Evolutionary conservation across 1,140 invertebrate genomes (phyloP).

Genomic region (Pseudomyrmex pallidus): DNA sequence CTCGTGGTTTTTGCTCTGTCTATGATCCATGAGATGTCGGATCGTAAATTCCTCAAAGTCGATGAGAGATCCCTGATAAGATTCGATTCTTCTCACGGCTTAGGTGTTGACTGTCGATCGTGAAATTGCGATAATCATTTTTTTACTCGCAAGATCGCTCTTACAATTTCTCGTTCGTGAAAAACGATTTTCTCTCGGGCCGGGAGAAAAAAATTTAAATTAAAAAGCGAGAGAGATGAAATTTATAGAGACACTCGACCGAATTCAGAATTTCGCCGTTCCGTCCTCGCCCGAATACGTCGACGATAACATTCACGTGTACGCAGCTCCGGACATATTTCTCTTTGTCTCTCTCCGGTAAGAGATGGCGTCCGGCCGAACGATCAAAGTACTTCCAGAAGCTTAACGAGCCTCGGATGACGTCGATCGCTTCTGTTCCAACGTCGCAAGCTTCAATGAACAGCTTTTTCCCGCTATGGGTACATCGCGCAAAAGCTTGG

Average conservation of each 20-base stretch:
- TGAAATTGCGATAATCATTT: background rate
- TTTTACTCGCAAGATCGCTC: background rate
- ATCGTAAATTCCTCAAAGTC: constrained; percentile 1
- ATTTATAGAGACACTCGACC: background rate
- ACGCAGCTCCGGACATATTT: constrained; percentile 52
- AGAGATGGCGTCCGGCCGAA: constrained; percentile 77
- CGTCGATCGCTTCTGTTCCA: constrained; percentile 78
- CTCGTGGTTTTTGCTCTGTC: constrained; percentile 7
- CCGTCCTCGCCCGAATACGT: constrained; percentile 22
- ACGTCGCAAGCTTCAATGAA: constrained; percentile 76
- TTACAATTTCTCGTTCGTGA: background rate
- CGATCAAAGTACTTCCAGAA: constrained; percentile 80
- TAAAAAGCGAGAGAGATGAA: background rate
- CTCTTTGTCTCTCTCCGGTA: constrained; percentile 73
- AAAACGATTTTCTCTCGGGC: background rate
- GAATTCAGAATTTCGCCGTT: constrained; percentile 43
- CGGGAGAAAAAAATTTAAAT: background rate
- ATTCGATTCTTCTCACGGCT: background rate
- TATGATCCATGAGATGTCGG: background rate
- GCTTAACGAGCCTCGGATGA: constrained; percentile 75
- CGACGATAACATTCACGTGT: constrained; percentile 10
- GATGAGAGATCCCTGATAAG: constrained; percentile 4
- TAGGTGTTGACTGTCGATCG: background rate
- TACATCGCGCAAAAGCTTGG: constrained; percentile 64
- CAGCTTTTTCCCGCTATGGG: constrained; percentile 74